These are phyloP conservation scores for Nesoenas mayeri DNA, from an alignment of 2,113 vertebrate species.

Conservation along the genomic window DNA sequence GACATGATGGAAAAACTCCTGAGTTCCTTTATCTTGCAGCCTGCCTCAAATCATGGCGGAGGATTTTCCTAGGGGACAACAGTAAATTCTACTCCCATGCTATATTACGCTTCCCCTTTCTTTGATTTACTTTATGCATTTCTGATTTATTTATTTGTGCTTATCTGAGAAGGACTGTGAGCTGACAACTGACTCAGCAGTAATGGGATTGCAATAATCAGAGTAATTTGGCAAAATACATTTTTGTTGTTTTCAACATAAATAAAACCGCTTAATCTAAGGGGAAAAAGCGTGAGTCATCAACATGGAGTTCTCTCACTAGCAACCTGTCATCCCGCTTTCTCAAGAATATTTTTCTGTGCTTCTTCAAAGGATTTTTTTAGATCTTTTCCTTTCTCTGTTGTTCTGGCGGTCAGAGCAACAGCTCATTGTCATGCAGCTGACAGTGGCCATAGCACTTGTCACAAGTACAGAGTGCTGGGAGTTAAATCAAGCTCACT, in stretches of 20 bases:
- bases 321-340: neutral
- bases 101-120: neutral
- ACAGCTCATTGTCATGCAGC: neutral
- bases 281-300: neutral
- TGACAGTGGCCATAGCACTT: neutral
- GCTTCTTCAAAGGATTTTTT: neutral
- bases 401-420: neutral
- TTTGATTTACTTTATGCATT: neutral
- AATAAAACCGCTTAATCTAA: neutral
- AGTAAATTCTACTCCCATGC: neutral
- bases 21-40: neutral
- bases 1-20: neutral
- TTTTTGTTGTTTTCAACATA: neutral
- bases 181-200: conserved; percentile 31
- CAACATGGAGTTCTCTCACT: neutral
- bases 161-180: neutral
- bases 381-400: neutral
- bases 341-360: neutral
- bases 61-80: neutral
- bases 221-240: neutral
- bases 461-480: accelerated
- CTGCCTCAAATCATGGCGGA: neutral
- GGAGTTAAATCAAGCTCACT: neutral
- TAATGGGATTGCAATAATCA: conserved; percentile 3
- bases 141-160: conserved; percentile 23